Base-by-base conservation (phyloP, 2,797 vertebrate species). In the Enteromius afrohamiltoni region DNA sequence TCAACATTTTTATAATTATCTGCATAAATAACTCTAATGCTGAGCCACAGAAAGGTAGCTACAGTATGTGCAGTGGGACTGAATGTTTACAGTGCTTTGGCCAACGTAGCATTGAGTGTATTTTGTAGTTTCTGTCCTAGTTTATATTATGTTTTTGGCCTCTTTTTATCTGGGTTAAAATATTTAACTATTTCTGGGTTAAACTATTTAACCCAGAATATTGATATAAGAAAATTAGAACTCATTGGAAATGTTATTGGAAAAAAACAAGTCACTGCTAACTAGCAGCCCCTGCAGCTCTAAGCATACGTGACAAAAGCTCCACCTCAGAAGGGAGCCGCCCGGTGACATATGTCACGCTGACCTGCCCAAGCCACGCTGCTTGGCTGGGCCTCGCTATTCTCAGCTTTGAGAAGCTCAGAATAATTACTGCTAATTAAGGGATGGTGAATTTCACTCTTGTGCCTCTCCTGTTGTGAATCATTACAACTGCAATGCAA, bases 371-470 rank as follows among this genome's bases (percentile, higher is more conserved):
- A 73, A 90, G 85, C 49, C 90, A 86, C 84, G 88, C 90, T 89
- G 89, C 88, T 88, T 86, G 88, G 85, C 88, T 85, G 86, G 85
- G 87, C 90, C 86, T 84, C 86, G 89, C 89, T 80, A 79, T 83
- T 79, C 77, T 71, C 80, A 76, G 89, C 88, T 89, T 86, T 90
- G 85, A 90, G 85, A 90, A 86, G 88, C 86, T 92, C 91, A 92
- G 82, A 88, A 64, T 88, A 89, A 74, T 69, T 37, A 34, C 67
- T 40, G 49, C 11, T 77, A 51, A 81, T 77, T 60, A 69, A 49
- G 14, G 23, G 16, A 83, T 60, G 21, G 45, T 67, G 34, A 23
- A 80, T 71, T 85, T 77, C 2, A 37, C 58, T 58, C n/a, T 77
- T 77, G 31, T 13, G 40, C 42, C 49, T 74, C 62, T 55, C 70